A percentile compares a stretch with the other conserved stretches of the same genome.
These are phyloP conservation scores for Agrochola lota DNA, from an alignment of 2,888 invertebrate genomes.

Conservation along the genomic window DNA sequence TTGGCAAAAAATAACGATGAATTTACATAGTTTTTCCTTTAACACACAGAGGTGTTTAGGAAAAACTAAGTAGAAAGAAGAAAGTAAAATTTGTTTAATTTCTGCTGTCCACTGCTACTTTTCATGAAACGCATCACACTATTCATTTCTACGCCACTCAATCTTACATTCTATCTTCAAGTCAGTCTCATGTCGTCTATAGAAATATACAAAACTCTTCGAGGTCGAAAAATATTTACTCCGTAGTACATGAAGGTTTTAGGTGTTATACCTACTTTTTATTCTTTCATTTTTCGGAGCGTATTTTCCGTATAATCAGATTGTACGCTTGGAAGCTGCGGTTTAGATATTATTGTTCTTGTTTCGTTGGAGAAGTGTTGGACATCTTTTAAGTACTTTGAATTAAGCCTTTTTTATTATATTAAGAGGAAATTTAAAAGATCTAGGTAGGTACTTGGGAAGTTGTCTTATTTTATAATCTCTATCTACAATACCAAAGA, in stretches of 20 bases:
- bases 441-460: no score
- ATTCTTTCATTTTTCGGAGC: slow-evolving; percentile 7
- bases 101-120: neutral
- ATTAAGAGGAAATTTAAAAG: neutral
- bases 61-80: neutral
- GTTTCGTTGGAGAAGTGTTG: slow-evolving; percentile 13
- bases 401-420: neutral
- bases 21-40: neutral
- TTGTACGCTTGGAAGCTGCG: slow-evolving; percentile 21
- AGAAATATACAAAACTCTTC: neutral
- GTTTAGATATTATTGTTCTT: slow-evolving; percentile 35
- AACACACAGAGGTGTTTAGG: neutral
- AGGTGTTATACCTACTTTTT: slow-evolving; percentile 35
- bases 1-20: no score
- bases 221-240: slow-evolving; percentile 39
- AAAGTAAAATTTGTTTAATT: neutral
- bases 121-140: neutral
- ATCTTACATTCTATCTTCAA: neutral
- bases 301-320: slow-evolving; percentile 53
- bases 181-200: neutral
- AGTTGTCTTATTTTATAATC: neutral
- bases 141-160: neutral
- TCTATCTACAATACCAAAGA: neutral
- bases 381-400: slow-evolving; percentile 21
- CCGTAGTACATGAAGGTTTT: slow-evolving; percentile 10